Base-by-base conservation (phyloP, 2,113 vertebrate species). In the Nibea albiflora region DNA sequence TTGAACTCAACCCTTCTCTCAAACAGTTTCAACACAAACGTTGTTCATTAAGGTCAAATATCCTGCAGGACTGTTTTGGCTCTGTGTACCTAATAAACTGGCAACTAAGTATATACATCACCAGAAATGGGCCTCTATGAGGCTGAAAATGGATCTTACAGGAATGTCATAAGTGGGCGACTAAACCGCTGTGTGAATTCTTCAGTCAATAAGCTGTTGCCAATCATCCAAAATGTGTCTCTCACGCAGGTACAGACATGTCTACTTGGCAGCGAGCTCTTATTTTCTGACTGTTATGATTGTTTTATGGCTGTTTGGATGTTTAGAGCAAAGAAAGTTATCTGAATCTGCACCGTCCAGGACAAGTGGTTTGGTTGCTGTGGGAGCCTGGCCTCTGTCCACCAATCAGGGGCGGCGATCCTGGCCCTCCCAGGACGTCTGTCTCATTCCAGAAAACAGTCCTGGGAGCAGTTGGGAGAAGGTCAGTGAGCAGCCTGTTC, bases 401-500 rank as follows among this genome's bases (percentile, higher is more conserved):
- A 78, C 76, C 63, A 78, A 72, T 86, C 73, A 44, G 49, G 28
- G 80, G 16, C 54, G 50, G 28, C 12, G 5, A 49, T 80, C 67
- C 17, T 47, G 42, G 64, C 42, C 50, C 63, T 72, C 81, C 49
- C 47, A 61, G 68, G 67, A 69, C 26, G 22, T 73, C 69, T 11
- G 20, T 69, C 53, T 83, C 67, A 53, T 83, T 72, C 66, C 79
- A 79, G 62, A 69, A 74, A 54, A 73, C 77, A 65, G 74, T 60
- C 68, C 78, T 69, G 70, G 81, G 73, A 90, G 76, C 79, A 78
- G 69, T 88, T 81, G 54, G 78, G 72, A 82, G 82, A 90, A 89
- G 90, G 90, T 90, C 93, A 92, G 85, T 73, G 84, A 87, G 85
- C 84, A 87, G 70, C 68, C 76, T 86, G 87, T 88, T 87, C 47